phyloP scores from a whole-genome alignment of 2,888 invertebrate genomes.

The Eutolmus rufibarbis region DNA sequence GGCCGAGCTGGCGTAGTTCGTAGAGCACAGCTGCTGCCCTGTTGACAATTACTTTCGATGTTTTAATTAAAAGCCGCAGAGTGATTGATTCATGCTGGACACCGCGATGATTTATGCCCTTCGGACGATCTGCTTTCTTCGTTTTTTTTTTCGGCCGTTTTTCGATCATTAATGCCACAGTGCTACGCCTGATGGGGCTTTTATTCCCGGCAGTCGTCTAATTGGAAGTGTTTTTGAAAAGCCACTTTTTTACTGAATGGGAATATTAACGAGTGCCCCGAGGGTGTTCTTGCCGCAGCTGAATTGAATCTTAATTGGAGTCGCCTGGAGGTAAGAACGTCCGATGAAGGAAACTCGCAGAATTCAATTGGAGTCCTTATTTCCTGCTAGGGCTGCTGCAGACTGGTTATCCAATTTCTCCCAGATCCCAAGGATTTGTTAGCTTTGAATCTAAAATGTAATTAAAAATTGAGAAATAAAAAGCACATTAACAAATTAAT shows the following conservation, averaged over 20 bases:
- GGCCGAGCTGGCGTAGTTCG: not conserved
- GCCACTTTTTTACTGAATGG: not conserved
- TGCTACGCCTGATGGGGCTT: not conserved
- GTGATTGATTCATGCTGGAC: conserved; percentile 34
- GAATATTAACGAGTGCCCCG: not conserved
- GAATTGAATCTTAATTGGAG: not conserved
- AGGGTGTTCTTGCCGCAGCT: not conserved
- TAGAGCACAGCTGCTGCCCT: not conserved
- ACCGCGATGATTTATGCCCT: conserved; percentile 30
- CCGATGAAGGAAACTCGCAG: not conserved
- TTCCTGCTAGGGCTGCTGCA: not conserved
- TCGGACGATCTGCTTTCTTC: conserved; percentile 11
- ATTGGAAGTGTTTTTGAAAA: conserved; percentile 18
- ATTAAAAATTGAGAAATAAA: no score
- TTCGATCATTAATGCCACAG: not conserved
- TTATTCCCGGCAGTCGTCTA: conserved; percentile 2
- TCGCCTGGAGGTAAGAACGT: not conserved
- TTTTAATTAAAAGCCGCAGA: conserved; percentile 23
- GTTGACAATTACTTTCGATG: conserved; percentile 37
- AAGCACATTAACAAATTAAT: no score
- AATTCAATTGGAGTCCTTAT: not conserved
- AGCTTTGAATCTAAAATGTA: no score
- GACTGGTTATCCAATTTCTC: not conserved
- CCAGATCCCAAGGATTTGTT: not conserved
- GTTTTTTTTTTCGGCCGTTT: not conserved